Percentiles rank a stretch among this genome's conserved stretches.
Conservation (phyloP, 2,888 invertebrate genomes). For the Lordiphosa fenestrarum region DNA sequence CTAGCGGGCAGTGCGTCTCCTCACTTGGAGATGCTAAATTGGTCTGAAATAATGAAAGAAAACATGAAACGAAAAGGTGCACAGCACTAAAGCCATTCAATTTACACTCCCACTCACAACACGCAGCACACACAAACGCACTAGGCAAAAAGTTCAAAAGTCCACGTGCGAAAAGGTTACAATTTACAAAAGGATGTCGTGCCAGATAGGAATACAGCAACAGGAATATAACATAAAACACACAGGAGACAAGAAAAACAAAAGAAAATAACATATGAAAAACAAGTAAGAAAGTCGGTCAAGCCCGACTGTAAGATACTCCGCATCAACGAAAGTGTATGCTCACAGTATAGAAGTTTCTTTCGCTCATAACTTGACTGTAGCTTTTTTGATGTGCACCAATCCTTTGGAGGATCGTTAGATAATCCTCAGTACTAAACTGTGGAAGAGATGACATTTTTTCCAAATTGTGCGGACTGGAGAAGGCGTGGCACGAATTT, state of each 20-base stretch:
- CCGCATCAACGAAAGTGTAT: too few species aligned
- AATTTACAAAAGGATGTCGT: constrained; percentile 55
- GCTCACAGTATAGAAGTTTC: too few species aligned
- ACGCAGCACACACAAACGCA: constrained; percentile 17
- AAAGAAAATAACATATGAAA: too few species aligned
- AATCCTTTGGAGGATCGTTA: too few species aligned
- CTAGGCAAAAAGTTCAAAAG: constrained; percentile 30
- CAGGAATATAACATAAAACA: constrained; percentile 5
- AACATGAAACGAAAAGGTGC: constrained; percentile 46
- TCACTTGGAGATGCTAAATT: constrained; percentile 25
- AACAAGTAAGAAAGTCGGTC: too few species aligned
- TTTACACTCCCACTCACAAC: constrained; percentile 43
- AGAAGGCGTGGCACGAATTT: too few species aligned
- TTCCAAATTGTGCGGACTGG: too few species aligned
- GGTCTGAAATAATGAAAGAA: constrained; percentile 4
- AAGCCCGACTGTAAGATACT: too few species aligned
- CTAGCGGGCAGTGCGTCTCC: constrained; percentile 47
- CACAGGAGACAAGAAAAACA: background rate
- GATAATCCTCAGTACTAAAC: too few species aligned
- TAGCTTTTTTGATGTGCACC: too few species aligned
- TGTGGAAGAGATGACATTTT: too few species aligned
- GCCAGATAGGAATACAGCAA: constrained; percentile 20
- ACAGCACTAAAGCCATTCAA: constrained; percentile 46
- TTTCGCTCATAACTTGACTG: too few species aligned
- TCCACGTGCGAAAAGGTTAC: constrained; percentile 62